A percentile compares a stretch with the other conserved stretches of the same genome.
Evolutionary conservation across 92 coral and sea anemone genomes (phyloP).

Genomic region (Diadumene lineata): DNA sequence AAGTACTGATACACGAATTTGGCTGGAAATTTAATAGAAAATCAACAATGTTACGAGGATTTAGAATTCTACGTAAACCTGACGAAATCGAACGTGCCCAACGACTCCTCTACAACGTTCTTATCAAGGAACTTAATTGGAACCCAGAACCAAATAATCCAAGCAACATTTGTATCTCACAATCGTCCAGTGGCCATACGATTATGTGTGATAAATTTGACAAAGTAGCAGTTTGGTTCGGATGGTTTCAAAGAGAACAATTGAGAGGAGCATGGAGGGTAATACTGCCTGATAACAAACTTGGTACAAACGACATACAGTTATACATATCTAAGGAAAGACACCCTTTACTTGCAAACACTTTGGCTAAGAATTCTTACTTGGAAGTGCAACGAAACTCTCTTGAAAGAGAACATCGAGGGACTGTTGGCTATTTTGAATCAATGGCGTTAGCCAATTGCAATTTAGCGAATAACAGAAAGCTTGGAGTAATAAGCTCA

Average conservation of each 20-base stretch:
- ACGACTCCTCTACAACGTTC: slow-evolving; percentile 31
- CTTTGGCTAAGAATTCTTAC: not conserved
- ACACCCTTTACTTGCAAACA: slow-evolving; percentile 5
- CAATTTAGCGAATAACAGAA: too few relatives aligned
- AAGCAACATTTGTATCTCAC: slow-evolving; percentile 18
- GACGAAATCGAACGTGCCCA: slow-evolving; percentile 24
- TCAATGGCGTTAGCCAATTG: not conserved
- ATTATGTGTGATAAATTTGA: slow-evolving; percentile 44
- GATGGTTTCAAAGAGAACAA: slow-evolving; percentile 8
- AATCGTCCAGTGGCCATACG: slow-evolving; percentile 9
- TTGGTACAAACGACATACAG: slow-evolving; percentile 36
- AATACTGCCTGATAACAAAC: slow-evolving; percentile 21
- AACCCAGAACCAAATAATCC: slow-evolving; percentile 18
- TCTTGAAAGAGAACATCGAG: slow-evolving; percentile 9
- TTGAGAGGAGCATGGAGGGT: slow-evolving; percentile 22
- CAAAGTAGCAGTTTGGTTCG: slow-evolving; percentile 31
- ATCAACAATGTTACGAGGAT: slow-evolving; percentile 33
- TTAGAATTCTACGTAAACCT: slow-evolving; percentile 23
- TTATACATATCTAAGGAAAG: slow-evolving; percentile 11
- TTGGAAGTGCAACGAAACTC: slow-evolving; percentile 13
- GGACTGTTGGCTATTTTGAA: not conserved
- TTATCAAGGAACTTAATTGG: slow-evolving; percentile 30
- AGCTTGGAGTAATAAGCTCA: too few relatives aligned
- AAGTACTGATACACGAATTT: too few relatives aligned
- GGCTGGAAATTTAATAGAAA: too few relatives aligned